Percentiles rank a stretch among this genome's conserved stretches.
phyloP scores from a whole-genome alignment of 2,797 vertebrate species.

The Microchirus variegatus region DNA sequence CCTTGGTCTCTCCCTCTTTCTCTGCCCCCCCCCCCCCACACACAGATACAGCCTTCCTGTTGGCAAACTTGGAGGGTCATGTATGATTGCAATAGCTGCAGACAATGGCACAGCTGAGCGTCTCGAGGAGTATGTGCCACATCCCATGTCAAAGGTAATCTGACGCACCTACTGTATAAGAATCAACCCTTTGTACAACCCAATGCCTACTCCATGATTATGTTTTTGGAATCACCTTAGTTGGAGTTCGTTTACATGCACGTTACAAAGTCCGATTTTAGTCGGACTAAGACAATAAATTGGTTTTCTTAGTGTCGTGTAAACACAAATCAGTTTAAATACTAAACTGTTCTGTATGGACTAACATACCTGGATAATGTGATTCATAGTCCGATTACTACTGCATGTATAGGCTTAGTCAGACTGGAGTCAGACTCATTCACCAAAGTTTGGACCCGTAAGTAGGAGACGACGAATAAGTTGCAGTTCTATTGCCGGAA shows the following conservation, averaged over 20 bases:
- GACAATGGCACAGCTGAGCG: conserved; percentile 77
- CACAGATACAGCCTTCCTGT: conserved; percentile 83
- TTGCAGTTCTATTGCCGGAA: too few relatives aligned
- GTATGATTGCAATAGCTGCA: conserved; percentile 86
- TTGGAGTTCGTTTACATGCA: too few relatives aligned
- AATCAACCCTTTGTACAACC: conserved; percentile 29
- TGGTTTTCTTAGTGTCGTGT: too few relatives aligned
- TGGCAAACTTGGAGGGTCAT: conserved; percentile 76
- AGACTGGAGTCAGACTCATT: too few relatives aligned
- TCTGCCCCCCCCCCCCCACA: conserved; percentile 44
- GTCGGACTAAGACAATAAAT: too few relatives aligned
- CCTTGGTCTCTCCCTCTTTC: neutral
- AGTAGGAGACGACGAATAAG: too few relatives aligned
- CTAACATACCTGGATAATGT: conserved; percentile 1
- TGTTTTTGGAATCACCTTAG: too few relatives aligned
- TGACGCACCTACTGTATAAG: conserved; percentile 31
- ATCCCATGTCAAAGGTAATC: conserved; percentile 80
- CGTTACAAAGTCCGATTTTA: neutral
- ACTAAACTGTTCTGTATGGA: too few relatives aligned
- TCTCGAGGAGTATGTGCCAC: conserved; percentile 71
- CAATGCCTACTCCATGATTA: conserved; percentile 23
- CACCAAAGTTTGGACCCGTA: too few relatives aligned
- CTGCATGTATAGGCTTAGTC: too few relatives aligned
- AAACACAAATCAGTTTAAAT: too few relatives aligned
- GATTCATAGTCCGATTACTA: too few relatives aligned